Conservation (phyloP, 2,888 invertebrate species). For the Drosophila neonasuta region DNA sequence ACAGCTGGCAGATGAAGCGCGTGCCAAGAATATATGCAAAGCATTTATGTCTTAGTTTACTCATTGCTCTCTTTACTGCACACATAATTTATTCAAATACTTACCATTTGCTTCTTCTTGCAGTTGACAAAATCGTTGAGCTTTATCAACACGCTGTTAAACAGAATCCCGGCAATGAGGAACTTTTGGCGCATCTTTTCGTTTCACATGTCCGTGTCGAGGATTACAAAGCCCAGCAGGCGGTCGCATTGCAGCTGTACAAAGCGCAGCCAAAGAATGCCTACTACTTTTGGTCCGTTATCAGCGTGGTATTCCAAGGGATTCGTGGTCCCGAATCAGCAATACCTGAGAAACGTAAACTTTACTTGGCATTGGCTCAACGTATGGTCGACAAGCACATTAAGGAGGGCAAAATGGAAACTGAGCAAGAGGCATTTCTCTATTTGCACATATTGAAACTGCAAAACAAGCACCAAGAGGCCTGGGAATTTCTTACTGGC, state of each 20-base stretch:
- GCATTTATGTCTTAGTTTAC: constrained; percentile 6
- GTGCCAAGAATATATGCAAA: constrained; percentile 46
- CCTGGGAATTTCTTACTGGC: constrained; percentile 90
- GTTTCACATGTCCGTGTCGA: constrained; percentile 96
- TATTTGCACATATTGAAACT: constrained; percentile 93
- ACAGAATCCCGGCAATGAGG: constrained; percentile 93
- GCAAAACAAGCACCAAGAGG: constrained; percentile 91
- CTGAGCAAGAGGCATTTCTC: constrained; percentile 95
- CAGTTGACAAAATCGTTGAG: constrained; percentile 94
- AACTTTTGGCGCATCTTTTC: constrained; percentile 95
- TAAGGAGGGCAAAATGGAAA: constrained; percentile 92
- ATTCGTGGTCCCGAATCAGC: constrained; percentile 83
- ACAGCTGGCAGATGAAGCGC: constrained; percentile 5
- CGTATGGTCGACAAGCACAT: constrained; percentile 96
- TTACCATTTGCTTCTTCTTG: constrained; percentile 9
- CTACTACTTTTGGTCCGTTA: constrained; percentile 99
- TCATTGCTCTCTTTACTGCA: neutral
- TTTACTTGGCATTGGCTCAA: constrained; percentile 94
- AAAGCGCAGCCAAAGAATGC: constrained; percentile 96
- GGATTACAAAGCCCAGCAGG: constrained; percentile 95
- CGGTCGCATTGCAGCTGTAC: constrained; percentile 93
- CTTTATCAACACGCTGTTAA: constrained; percentile 95
- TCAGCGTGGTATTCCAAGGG: constrained; percentile 95
- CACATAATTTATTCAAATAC: neutral
- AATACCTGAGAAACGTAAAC: constrained; percentile 85